Evolutionary conservation across 37 sponge, comb jelly and placozoan species (phyloP).

Genomic region (Mnemiopsis leidyi): DNA sequence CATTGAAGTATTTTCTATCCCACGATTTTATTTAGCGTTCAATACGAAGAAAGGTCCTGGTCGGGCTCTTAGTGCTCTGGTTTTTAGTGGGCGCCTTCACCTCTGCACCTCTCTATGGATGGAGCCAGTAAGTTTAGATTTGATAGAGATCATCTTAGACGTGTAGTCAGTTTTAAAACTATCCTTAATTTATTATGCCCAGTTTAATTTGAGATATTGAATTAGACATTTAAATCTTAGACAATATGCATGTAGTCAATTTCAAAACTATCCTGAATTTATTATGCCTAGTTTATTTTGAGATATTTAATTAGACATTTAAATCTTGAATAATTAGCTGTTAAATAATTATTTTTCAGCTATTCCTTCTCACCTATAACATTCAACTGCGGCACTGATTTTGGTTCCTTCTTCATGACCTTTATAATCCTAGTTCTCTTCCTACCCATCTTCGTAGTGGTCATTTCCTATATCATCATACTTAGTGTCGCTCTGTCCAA

Average conservation of each 20-base stretch:
- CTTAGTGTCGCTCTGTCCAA: constrained; percentile 47
- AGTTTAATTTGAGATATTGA: too few species aligned
- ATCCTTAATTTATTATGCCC: too few species aligned
- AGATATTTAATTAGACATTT: too few species aligned
- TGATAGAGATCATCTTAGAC: too few species aligned
- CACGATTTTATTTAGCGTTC: neutral
- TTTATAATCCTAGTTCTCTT: constrained; percentile 61
- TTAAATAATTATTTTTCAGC: neutral
- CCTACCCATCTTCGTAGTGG: constrained; percentile 45
- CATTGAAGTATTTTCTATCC: too few species aligned
- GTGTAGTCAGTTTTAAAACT: too few species aligned
- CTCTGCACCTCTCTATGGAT: constrained; percentile 11
- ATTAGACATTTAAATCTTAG: too few species aligned
- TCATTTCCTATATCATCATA: constrained; percentile 32
- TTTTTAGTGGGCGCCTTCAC: neutral
- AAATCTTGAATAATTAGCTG: too few species aligned
- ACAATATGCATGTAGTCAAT: too few species aligned
- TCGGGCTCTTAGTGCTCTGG: neutral
- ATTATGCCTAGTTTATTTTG: too few species aligned
- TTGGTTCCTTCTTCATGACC: constrained; percentile 32
- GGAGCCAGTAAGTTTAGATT: constrained; percentile 29
- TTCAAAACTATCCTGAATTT: too few species aligned
- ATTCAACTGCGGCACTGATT: constrained; percentile 11
- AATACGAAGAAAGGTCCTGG: neutral
- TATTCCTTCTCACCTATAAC: constrained; percentile 12